Percentiles rank a stretch among this genome's conserved stretches.
phyloP scores from a whole-genome alignment of 2,888 invertebrate genomes.

The Coelinius sp. region DNA sequence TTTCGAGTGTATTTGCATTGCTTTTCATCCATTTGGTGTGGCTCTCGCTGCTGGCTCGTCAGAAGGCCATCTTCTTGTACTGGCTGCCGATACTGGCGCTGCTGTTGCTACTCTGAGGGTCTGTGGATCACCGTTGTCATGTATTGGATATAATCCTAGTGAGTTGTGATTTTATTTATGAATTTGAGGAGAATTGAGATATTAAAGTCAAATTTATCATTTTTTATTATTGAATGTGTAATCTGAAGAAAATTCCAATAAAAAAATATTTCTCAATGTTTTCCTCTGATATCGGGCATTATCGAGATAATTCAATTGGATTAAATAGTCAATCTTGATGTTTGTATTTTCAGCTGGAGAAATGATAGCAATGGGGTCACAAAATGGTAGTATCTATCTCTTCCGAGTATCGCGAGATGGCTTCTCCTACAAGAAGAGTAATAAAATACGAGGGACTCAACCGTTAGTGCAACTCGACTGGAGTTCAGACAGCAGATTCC shows the following conservation, averaged over 20 bases:
- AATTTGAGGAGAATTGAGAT: background rate
- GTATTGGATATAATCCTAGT: constrained; percentile 91
- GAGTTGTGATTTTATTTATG: constrained; percentile 54
- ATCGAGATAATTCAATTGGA: background rate
- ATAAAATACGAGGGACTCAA: constrained; percentile 89
- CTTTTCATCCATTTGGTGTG: constrained; percentile 90
- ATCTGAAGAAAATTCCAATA: too few species aligned
- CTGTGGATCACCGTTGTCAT: constrained; percentile 89
- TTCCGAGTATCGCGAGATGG: constrained; percentile 91
- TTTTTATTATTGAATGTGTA: too few species aligned
- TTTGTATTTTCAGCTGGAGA: constrained; percentile 79
- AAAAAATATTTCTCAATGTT: background rate
- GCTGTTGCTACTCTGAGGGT: constrained; percentile 89
- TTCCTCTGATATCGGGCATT: background rate
- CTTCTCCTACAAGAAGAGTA: constrained; percentile 90
- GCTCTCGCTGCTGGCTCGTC: constrained; percentile 91
- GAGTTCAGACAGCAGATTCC: constrained; percentile 89
- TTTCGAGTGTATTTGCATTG: constrained; percentile 89
- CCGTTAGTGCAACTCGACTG: constrained; percentile 90
- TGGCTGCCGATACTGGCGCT: constrained; percentile 89
- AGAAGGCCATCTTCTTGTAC: constrained; percentile 88
- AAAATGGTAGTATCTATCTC: constrained; percentile 88
- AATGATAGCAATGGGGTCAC: constrained; percentile 89
- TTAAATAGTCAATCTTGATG: too few species aligned
- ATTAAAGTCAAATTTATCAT: too few species aligned